Evolutionary conservation across 1,140 invertebrate genomes (phyloP).

Genomic region (Ostrea edulis): DNA sequence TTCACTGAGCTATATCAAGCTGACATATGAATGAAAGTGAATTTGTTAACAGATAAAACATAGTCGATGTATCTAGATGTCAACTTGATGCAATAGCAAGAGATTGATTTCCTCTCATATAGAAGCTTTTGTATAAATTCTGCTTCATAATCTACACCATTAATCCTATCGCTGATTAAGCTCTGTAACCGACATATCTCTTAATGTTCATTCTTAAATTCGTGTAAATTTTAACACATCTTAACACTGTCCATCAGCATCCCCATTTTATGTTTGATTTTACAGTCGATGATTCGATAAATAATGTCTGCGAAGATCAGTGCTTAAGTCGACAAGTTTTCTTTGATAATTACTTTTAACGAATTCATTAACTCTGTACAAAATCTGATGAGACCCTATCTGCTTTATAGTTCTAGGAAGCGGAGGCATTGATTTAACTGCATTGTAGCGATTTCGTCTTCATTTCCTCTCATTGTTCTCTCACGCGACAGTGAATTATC

Average conservation of each 20-base stretch:
- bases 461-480: neutral
- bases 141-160: neutral
- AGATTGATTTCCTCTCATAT: no score
- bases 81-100: no score
- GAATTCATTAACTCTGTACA: conserved; percentile 16
- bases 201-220: neutral
- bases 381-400: neutral
- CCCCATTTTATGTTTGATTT: neutral
- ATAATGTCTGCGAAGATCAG: neutral
- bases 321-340: neutral
- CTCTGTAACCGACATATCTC: neutral
- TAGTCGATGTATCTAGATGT: no score
- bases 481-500: neutral
- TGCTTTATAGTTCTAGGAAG: neutral
- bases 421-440: neutral
- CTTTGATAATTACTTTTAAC: conserved; percentile 9
- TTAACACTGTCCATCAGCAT: neutral
- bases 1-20: no score
- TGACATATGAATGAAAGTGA: no score
- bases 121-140: no score
- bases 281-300: neutral
- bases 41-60: no score
- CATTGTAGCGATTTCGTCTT: neutral
- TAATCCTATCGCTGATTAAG: neutral
- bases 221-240: neutral